Evolutionary conservation across 2,888 invertebrate species (phyloP).

Genomic region (Pachliopta kotzebuea): DNA sequence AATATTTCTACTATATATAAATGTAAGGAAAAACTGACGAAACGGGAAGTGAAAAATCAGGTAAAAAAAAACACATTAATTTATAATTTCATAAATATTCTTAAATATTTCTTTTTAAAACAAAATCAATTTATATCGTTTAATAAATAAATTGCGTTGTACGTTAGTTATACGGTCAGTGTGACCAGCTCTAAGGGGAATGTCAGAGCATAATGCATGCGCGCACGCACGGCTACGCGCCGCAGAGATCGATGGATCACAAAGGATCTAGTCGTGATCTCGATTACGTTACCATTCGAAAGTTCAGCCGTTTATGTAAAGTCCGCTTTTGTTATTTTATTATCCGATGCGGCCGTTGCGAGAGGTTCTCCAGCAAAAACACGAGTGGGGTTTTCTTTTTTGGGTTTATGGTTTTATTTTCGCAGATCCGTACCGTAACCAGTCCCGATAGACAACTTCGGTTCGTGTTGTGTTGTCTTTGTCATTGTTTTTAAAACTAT

Average conservation of each 20-base stretch:
- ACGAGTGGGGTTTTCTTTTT: neutral
- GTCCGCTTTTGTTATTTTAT: conserved; percentile 49
- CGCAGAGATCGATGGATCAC: conserved; percentile 70
- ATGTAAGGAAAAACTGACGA: no score
- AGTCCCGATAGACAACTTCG: conserved; percentile 5
- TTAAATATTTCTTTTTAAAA: no score
- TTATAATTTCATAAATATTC: no score
- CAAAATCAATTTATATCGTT: no score
- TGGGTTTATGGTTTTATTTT: conserved; percentile 21
- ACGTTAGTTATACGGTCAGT: conserved; percentile 31
- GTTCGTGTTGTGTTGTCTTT: conserved; percentile 10
- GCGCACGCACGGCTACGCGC: conserved; percentile 65
- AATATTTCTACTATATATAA: no score
- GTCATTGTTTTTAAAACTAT: conserved; percentile 18
- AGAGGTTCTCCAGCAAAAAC: conserved; percentile 28
- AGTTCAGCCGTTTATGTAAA: conserved; percentile 65
- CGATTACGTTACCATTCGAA: conserved; percentile 66
- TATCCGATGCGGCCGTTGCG: conserved; percentile 28
- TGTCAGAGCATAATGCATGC: conserved; percentile 73
- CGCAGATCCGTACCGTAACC: conserved; percentile 16
- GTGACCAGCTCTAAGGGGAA: conserved; percentile 47
- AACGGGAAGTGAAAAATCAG: no score
- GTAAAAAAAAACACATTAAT: no score
- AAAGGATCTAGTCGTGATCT: conserved; percentile 75
- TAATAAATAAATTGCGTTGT: no score